Base-by-base conservation (phyloP, 2,888 invertebrate species). In the Hirtodrosophila alboralis region DNA sequence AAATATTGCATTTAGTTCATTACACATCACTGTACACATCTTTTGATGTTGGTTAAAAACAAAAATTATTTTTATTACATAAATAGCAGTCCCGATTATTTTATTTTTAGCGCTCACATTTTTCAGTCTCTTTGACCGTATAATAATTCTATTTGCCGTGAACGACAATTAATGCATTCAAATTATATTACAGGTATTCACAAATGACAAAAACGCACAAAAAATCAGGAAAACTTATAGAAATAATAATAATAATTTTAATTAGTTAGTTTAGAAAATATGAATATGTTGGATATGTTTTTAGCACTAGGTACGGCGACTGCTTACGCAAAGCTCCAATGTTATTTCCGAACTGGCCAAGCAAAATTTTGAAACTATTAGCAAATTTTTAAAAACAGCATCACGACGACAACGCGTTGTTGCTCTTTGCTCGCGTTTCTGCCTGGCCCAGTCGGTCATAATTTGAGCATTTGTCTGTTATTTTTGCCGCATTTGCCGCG, bases 261-360 rank as follows among this genome's bases (percentile, higher is more conserved):
- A n/a, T n/a, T n/a, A n/a, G n/a, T n/a, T n/a, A n/a, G n/a, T n/a
- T n/a, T n/a, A n/a, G n/a, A n/a, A 41, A 43, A 57, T 43, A 45
- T 52, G 31, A 51, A 47, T 48, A 49, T 26, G 41, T 53, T 8
- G 9, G 40, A 18, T 38, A 33, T 47, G 10, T 51, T 45, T 23
- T 37, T 9, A 13, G 43, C 59, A 37, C 43, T 30, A 34, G 9
- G 14, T 30, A 44, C 54, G 40, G 30, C 64, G 37, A 61, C 51
- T 68, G 73, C 87, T 88, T 89, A 86, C 88, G 78, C 87, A 87
- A 76, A 87, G 85, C 84, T 88, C 79, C 85, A 85, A 83, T 78
- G 70, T 78, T 81, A 83, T 84, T 88, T 87, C 88, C 89, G 88
- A 89, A 88, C 90, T 88, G 88, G 86, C 81, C 88, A 88, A 87